Evolutionary conservation across 2,113 vertebrate species (phyloP).

Genomic region (Athene cunicularia): DNA sequence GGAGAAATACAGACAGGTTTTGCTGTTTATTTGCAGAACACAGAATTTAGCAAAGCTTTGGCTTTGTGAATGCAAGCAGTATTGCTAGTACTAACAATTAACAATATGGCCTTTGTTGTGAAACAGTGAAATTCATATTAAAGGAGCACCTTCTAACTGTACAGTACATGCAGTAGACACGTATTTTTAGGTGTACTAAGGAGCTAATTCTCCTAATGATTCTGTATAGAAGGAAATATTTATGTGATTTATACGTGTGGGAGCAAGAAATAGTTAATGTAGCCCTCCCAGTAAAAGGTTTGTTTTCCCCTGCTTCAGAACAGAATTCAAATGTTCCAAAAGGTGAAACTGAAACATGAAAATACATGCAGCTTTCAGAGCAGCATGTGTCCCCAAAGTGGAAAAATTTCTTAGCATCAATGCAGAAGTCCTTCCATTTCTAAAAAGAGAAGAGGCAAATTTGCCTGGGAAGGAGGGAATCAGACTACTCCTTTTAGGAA

Average conservation of each 20-base stretch:
- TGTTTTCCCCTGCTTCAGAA: neutral
- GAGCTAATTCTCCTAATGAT: neutral
- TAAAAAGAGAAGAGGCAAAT: neutral
- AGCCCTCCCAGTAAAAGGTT: neutral
- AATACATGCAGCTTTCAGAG: neutral
- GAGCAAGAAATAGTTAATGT: neutral
- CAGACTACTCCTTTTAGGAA: neutral
- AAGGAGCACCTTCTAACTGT: neutral
- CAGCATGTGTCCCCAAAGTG: neutral
- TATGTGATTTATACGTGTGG: neutral
- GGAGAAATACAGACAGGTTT: neutral
- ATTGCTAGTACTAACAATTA: neutral
- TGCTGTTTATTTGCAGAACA: neutral
- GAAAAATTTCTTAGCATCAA: neutral
- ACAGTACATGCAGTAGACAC: neutral
- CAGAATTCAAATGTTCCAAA: neutral
- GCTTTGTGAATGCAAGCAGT: neutral
- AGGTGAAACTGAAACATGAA: neutral
- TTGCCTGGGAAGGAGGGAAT: neutral
- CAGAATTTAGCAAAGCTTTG: neutral
- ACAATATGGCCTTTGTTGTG: neutral
- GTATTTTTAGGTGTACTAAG: neutral
- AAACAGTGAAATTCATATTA: neutral
- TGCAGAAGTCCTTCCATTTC: neutral
- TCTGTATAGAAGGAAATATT: neutral